These are phyloP conservation scores for Phaethornis superciliosus DNA, from an alignment of 2,113 vertebrate genomes.

Conservation along the genomic window DNA sequence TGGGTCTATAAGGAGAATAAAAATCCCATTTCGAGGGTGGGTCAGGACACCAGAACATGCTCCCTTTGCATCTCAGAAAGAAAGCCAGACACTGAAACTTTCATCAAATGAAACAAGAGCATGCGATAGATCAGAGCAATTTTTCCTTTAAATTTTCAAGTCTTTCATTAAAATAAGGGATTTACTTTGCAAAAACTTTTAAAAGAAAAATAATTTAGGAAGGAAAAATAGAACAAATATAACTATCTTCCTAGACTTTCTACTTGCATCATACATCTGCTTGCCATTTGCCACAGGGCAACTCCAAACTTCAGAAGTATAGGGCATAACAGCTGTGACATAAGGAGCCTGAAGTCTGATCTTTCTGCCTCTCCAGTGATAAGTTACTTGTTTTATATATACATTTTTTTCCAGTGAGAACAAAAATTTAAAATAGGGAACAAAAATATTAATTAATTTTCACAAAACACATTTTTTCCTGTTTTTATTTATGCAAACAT, in stretches of 20 bases:
- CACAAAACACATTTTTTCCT: not conserved
- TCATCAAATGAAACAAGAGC: not conserved
- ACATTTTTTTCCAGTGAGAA: not conserved
- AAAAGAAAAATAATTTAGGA: not conserved
- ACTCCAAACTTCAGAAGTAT: not conserved
- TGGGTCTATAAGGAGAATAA: not conserved
- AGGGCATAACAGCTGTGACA: not conserved
- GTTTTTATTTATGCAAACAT: not conserved
- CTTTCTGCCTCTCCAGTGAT: not conserved
- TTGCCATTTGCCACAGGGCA: not conserved
- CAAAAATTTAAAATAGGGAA: not conserved
- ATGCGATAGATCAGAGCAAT: not conserved
- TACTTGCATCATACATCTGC: not conserved
- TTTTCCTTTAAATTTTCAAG: not conserved
- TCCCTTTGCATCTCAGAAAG: not conserved
- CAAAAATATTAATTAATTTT: not conserved
- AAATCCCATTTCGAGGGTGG: not conserved
- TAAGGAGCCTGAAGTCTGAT: not conserved
- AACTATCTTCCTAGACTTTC: not conserved
- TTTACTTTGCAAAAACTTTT: not conserved
- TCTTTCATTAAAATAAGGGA: not conserved
- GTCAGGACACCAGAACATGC: not conserved
- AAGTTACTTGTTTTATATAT: not conserved
- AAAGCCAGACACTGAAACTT: not conserved
- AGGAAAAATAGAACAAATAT: not conserved